phyloP scores from a whole-genome alignment of 2,888 invertebrate species.

The Pimpla rufipes region DNA sequence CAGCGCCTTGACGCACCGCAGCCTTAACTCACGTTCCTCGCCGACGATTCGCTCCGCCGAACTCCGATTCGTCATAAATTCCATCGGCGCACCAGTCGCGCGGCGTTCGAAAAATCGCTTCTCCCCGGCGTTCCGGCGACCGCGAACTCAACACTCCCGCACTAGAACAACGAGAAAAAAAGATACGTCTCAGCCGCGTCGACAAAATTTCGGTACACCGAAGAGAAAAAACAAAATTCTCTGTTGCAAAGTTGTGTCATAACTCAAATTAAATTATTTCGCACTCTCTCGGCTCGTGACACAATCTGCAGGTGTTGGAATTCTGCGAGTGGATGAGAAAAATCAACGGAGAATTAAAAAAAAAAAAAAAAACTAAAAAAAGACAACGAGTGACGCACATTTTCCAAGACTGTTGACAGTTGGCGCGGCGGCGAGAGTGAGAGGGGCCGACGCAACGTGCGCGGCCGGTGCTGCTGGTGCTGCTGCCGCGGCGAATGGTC shows the following conservation, averaged over 20 bases:
- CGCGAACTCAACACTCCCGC: slow-evolving; percentile 25
- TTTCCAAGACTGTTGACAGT: slow-evolving; percentile 32
- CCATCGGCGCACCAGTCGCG: slow-evolving; percentile 9
- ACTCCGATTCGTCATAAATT: neutral
- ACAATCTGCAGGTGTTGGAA: neutral
- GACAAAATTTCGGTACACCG: neutral
- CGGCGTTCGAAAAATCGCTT: neutral
- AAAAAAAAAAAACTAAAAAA: neutral
- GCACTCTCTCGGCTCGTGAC: neutral
- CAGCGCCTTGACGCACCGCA: too few species aligned
- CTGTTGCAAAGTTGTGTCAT: too few species aligned
- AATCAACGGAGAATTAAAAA: neutral
- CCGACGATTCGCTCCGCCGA: too few species aligned
- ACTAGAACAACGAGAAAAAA: too few species aligned
- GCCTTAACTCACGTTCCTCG: too few species aligned
- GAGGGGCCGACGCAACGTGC: slow-evolving; percentile 45
- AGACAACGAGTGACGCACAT: slow-evolving; percentile 15
- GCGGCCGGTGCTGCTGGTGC: neutral
- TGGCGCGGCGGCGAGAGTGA: slow-evolving; percentile 42
- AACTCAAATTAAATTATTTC: too few species aligned
- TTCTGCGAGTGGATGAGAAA: neutral
- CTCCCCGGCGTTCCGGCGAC: neutral
- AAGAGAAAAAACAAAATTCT: neutral
- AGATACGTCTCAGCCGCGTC: neutral
- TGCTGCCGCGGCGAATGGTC: slow-evolving; percentile 27